A percentile compares a stretch with the other conserved stretches of the same genome.
These are phyloP conservation scores for Verasper variegatus DNA, from an alignment of 2,113 vertebrate genomes.

Conservation along the genomic window DNA sequence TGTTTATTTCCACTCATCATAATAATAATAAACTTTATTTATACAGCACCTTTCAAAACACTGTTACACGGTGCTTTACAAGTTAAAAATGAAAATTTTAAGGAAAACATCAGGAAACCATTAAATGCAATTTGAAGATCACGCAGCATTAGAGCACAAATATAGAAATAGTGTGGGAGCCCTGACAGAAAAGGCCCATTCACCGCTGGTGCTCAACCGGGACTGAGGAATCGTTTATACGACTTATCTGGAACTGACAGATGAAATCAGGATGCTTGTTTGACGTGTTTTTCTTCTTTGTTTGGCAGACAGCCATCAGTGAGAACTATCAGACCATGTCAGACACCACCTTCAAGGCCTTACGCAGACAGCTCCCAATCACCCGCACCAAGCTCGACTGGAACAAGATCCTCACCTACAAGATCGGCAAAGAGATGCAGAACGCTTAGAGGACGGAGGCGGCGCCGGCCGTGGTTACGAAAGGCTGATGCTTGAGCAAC, in stretches of 20 bases:
- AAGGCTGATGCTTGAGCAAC: conserved; percentile 70
- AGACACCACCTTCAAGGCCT: conserved; percentile 96
- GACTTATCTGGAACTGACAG: not conserved
- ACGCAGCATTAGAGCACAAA: too few relatives aligned
- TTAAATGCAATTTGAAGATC: too few relatives aligned
- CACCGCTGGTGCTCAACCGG: too few relatives aligned
- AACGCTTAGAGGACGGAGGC: conserved; percentile 81
- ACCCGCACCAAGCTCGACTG: conserved; percentile 99
- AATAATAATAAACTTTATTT: too few relatives aligned
- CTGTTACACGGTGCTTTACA: too few relatives aligned
- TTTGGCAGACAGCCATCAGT: conserved; percentile 90
- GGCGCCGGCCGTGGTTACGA: not conserved
- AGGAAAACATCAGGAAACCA: too few relatives aligned
- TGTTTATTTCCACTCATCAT: not conserved
- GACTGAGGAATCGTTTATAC: too few relatives aligned
- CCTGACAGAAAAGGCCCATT: too few relatives aligned
- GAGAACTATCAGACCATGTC: conserved; percentile 98
- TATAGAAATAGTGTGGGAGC: too few relatives aligned
- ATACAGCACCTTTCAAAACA: too few relatives aligned
- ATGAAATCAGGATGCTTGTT: too few relatives aligned
- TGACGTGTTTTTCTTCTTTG: not conserved
- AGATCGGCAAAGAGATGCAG: conserved; percentile 98
- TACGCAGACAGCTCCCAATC: conserved; percentile 94
- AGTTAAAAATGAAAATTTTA: too few relatives aligned
- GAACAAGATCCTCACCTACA: conserved; percentile 99